Conservation (phyloP, 2,888 invertebrate species). For the Spatulosminthurus flaviceps region DNA sequence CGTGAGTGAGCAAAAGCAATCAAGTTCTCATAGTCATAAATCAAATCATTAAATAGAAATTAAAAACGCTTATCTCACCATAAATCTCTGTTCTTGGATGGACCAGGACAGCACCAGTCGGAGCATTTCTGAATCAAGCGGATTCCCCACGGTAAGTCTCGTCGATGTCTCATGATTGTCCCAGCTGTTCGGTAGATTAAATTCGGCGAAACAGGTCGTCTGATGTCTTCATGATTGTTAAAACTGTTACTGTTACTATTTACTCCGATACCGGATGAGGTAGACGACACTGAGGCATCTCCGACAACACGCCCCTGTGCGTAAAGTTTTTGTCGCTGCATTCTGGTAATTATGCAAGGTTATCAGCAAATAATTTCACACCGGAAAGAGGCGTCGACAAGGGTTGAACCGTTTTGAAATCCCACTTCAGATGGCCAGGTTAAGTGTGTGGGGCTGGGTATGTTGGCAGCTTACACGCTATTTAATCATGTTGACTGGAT, state of each 20-base stretch:
- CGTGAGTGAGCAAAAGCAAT: too few relatives aligned
- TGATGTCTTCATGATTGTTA: conserved; percentile 48
- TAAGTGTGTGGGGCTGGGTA: background rate
- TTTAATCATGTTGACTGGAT: conserved; percentile 32
- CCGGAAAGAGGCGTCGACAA: background rate
- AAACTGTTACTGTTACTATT: conserved; percentile 45
- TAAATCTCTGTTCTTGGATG: conserved; percentile 53
- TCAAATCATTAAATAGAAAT: background rate
- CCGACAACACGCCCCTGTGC: conserved; percentile 34
- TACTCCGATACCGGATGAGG: conserved; percentile 48
- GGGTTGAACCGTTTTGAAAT: background rate
- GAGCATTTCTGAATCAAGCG: conserved; percentile 61
- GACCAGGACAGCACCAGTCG: conserved; percentile 57
- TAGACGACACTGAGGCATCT: conserved; percentile 52
- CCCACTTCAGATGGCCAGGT: background rate
- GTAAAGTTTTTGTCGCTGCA: conserved; percentile 32
- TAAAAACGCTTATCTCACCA: conserved; percentile 48
- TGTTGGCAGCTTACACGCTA: background rate
- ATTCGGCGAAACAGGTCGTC: conserved; percentile 59
- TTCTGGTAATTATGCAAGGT: background rate
- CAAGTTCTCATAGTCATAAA: too few relatives aligned
- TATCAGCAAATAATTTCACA: background rate
- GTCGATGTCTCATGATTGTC: conserved; percentile 57
- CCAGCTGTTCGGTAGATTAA: conserved; percentile 61
- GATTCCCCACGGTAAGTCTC: conserved; percentile 64